Base-by-base conservation (phyloP, 2,797 vertebrate species). In the Helicolenus hilgendorfi region DNA sequence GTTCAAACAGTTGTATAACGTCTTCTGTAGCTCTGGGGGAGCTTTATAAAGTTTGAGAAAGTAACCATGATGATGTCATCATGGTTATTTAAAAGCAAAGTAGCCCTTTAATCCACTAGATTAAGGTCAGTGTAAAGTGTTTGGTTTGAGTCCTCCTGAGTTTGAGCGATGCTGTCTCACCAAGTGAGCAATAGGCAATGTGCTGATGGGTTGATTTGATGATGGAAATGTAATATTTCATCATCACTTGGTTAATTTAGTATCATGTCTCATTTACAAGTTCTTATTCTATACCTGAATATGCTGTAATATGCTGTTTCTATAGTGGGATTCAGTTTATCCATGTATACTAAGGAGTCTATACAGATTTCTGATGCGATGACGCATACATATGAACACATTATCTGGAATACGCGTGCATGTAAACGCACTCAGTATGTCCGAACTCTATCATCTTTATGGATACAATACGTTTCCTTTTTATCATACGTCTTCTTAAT, bases 401-500 rank as follows among this genome's bases (percentile, higher is more conserved):
- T 85, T 2, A 71, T 85, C 8, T 69, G 85, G 73, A 63, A 4
- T 58, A 67, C 63, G 45, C 7, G 71, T 60, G 63, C 58, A 35
- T 74, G 27, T 67, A 24, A 63, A 80, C 1, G 9, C 83, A 60
- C 58, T 49, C 68, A 11, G 72, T 65, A 15, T 55, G 15, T 90
- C 81, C 80, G 36, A 62, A 80, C 79, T 53, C 75, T 58, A 72
- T 77, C 35, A 35, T 79, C 67, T 69, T 71, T 36, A 26, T 73
- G 29, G 53, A 55, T 73, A 24, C 31, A 15, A 11, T 15, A 14
- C 14, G 31, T 63, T 60, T 83, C 41, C 26, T 84, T 73, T 24
- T 38, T 58, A 64, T 92, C 69, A 38, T 10, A 24, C 5, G 24
- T 79, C 64, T 72, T 79, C 78, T 76, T 71, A 7, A 65, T 60